Base-by-base conservation (phyloP, 2,888 invertebrate species). In the Eupithecia exiguata region DNA sequence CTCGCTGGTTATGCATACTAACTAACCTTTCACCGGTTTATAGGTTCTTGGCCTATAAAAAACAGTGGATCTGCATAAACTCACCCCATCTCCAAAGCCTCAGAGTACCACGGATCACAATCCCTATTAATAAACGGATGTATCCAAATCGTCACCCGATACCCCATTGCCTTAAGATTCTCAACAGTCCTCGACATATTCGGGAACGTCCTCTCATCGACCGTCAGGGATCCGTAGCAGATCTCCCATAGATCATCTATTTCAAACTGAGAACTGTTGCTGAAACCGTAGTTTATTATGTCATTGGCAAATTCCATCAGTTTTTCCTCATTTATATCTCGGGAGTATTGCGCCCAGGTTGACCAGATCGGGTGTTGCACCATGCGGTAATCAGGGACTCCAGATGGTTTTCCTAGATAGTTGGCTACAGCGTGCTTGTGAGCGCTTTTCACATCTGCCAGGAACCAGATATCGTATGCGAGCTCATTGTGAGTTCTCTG, bases 241-340 rank as follows among this genome's bases (percentile, higher is more conserved):
- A 95, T 95, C 87, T 98, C 98, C 98, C 98, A 98, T 21, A 96
- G 95, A 85, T 98, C 98, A 84, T 98, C 98, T 66, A 99, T 97
- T 92, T 98, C 98, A 61, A 97, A 87, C 84, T 97, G 97, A 68
- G 97, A 97, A 58, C 58, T 14, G 81, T 96, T 95, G 2, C 95
- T 93, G 81, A 97, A 97, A 0, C 96, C 96, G 72, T 96, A 84
- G 0, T 91, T 86, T 2, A 65, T n/a, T 18, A 98, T 97, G 77
- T 96, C 95, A 10, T 95, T 82, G 0, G 96, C 97, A 82, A 96
- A 98, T 0, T 95, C 90, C 1, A 95, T 82, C 0, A 97, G 94
- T 5, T 95, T 93, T 0, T 81, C 78, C 43, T 97, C 96, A 77
- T 95, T 95, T 0, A 98, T 96, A 18, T 94, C 86, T 65, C 90